These are phyloP conservation scores for Pachymerium ferrugineum DNA, from an alignment of 2,888 invertebrate species.

Conservation along the genomic window DNA sequence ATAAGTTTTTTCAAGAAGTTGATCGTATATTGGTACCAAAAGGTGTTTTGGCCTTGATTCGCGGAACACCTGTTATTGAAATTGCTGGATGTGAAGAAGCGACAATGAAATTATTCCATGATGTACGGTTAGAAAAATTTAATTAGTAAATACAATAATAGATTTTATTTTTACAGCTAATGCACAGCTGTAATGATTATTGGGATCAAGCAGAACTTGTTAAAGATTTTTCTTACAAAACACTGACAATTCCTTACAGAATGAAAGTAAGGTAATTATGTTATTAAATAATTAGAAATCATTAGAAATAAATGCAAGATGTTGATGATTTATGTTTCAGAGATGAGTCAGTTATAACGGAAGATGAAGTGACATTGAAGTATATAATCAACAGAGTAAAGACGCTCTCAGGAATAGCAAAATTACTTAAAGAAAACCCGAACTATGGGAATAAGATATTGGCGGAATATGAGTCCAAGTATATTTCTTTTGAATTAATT, in stretches of 20 bases:
- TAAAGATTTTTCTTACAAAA: not conserved
- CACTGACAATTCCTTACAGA: not conserved
- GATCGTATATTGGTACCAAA: slow-evolving; percentile 47
- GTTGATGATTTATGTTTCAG: not conserved
- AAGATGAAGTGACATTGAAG: not conserved
- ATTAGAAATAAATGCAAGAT: not conserved
- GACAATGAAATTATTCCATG: not conserved
- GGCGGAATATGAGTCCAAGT: not conserved
- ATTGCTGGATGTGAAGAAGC: not conserved
- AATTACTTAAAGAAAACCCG: not conserved
- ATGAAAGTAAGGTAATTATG: not conserved
- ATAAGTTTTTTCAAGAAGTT: slow-evolving; percentile 48
- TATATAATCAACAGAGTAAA: not conserved
- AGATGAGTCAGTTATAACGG: not conserved
- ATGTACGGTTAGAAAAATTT: not conserved
- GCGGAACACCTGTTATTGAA: not conserved
- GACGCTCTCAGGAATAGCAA: not conserved
- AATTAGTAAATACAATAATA: not conserved
- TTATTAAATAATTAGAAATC: too few relatives aligned
- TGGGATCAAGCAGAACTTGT: not conserved
- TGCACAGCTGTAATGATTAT: not conserved
- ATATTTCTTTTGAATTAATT: not conserved
- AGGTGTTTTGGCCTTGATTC: slow-evolving; percentile 46
- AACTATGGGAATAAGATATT: not conserved
- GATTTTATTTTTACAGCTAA: not conserved